These are phyloP conservation scores for Troides helena DNA, from an alignment of 2,888 invertebrate genomes.

Conservation along the genomic window DNA sequence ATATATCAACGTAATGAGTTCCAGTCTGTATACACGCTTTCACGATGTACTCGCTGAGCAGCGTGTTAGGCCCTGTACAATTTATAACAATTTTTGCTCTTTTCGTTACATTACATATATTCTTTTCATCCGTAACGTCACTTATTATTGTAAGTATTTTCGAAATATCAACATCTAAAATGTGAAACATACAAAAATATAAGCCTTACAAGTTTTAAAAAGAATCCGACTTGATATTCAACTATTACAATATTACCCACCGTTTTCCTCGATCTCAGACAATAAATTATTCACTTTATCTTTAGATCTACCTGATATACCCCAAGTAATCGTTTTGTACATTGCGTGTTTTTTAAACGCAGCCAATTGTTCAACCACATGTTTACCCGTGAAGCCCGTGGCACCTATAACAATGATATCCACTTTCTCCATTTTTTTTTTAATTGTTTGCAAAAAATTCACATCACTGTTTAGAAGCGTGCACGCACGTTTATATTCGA, in stretches of 20 bases:
- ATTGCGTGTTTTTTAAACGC: slow-evolving; percentile 35
- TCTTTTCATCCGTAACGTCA: slow-evolving; percentile 43
- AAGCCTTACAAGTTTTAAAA: background rate
- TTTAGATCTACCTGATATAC: slow-evolving; percentile 45
- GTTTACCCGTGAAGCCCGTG: slow-evolving; percentile 49
- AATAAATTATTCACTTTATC: slow-evolving; percentile 54
- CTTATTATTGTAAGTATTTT: slow-evolving; percentile 42
- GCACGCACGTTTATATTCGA: slow-evolving; percentile 4
- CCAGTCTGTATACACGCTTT: slow-evolving; percentile 51
- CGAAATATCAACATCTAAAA: slow-evolving; percentile 43
- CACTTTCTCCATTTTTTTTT: slow-evolving; percentile 34
- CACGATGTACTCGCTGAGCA: slow-evolving; percentile 49
- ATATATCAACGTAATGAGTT: slow-evolving; percentile 60
- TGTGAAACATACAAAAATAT: background rate
- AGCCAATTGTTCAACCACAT: slow-evolving; percentile 41
- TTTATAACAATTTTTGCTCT: slow-evolving; percentile 50
- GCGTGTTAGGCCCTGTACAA: slow-evolving; percentile 52
- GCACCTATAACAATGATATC: slow-evolving; percentile 51
- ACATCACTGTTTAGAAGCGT: slow-evolving; percentile 5
- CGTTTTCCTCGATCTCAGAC: slow-evolving; percentile 34
- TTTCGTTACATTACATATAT: slow-evolving; percentile 39
- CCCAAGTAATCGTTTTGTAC: slow-evolving; percentile 41
- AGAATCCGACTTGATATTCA: background rate
- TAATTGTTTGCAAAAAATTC: background rate
- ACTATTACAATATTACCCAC: slow-evolving; percentile 30